Evolutionary conservation across 92 coral and sea anemone genomes (phyloP).

Genomic region (Porites evermanni): DNA sequence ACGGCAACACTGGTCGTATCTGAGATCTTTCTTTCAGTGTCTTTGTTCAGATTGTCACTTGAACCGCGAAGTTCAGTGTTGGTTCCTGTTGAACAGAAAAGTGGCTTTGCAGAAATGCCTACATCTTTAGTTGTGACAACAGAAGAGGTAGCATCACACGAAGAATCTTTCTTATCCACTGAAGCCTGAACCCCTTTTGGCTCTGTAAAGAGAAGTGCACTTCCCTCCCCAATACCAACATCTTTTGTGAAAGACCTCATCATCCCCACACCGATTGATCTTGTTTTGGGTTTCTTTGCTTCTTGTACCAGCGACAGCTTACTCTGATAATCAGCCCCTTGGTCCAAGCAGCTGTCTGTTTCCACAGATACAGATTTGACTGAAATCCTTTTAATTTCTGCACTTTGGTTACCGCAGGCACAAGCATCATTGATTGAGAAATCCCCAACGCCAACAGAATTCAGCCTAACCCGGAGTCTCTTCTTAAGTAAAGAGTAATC

Average conservation of each 20-base stretch:
- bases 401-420: constrained; percentile 36
- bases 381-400: constrained; percentile 2
- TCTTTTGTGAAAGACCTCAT: constrained; percentile 90
- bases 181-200: constrained; percentile 64
- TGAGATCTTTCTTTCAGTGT: neutral
- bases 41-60: neutral
- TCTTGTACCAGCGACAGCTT: neutral
- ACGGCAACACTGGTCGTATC: constrained; percentile 34
- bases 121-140: constrained; percentile 34
- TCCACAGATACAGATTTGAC: constrained; percentile 35
- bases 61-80: constrained; percentile 31
- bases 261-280: constrained; percentile 96
- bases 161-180: constrained; percentile 47
- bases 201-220: constrained; percentile 56
- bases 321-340: neutral
- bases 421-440: constrained; percentile 61
- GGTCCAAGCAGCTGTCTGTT: neutral
- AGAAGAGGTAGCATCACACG: constrained; percentile 61
- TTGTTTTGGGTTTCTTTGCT: constrained; percentile 49
- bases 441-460: constrained; percentile 85
- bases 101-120: constrained; percentile 64
- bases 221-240: constrained; percentile 79
- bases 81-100: constrained; percentile 56
- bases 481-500: constrained; percentile 71
- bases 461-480: constrained; percentile 66